Percentiles rank a stretch among this genome's conserved stretches.
Evolutionary conservation across 2,888 invertebrate species (phyloP).

Genomic region (Cheiracanthium punctorium): DNA sequence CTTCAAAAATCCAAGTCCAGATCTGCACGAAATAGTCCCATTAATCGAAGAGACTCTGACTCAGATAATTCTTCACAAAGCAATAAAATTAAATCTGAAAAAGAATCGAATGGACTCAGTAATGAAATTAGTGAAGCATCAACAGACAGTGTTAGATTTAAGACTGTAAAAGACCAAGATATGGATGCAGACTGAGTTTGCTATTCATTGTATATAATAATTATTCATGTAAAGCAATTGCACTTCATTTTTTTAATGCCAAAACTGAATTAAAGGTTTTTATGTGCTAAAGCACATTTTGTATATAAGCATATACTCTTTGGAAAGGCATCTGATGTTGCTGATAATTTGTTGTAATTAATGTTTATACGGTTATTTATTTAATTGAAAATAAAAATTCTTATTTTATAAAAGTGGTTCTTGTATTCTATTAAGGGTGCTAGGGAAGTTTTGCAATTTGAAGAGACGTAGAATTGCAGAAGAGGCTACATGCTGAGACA

Average conservation of each 20-base stretch:
- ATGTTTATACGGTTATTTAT: too few relatives aligned
- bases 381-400: too few relatives aligned
- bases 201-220: neutral
- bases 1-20: conserved; percentile 24
- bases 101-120: neutral
- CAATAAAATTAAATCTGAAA: neutral
- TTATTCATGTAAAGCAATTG: neutral
- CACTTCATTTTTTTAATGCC: neutral
- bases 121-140: neutral
- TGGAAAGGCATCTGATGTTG: neutral
- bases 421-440: too few relatives aligned
- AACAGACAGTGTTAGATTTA: neutral
- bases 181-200: neutral
- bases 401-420: too few relatives aligned
- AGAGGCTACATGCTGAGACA: too few relatives aligned
- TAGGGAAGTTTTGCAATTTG: too few relatives aligned
- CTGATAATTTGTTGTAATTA: neutral
- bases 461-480: too few relatives aligned
- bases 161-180: neutral
- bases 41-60: conserved; percentile 20
- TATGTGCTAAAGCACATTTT: conserved; percentile 2
- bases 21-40: conserved; percentile 20
- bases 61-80: neutral
- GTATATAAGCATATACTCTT: neutral
- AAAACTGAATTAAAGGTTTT: neutral